Base-by-base conservation (phyloP, 2,888 invertebrate genomes). In the Caenorhabditis auriculariae region DNA sequence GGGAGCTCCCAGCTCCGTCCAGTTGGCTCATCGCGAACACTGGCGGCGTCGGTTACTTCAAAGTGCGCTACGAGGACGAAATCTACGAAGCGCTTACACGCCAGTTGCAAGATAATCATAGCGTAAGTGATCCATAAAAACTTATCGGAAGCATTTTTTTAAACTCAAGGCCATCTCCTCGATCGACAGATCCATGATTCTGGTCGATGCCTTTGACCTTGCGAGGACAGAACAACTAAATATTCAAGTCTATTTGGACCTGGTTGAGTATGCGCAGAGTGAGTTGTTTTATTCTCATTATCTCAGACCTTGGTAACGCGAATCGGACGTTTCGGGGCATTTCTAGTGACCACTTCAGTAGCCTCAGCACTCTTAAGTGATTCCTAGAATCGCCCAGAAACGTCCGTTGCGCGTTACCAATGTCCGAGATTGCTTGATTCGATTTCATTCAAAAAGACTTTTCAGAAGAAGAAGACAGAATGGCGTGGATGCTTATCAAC, bases 171-270 rank as follows among this genome's bases (percentile, higher is more conserved):
- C 21, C 15, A 61, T 77, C 4, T 54, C 68, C 1, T 52, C 71
- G 3, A 54, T 73, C 5, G 77, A 77, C 48, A 49, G 77, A 26
- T 65, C 70, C 0, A 67, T 70, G 61, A 42, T 77, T 17, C 48
- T 77, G 1, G 67, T 69, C 35, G 77, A 77, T 43, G 68, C 76
- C 6, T 77, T 67, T 54, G 73, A 70, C 41, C 64, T 74, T 45
- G 27, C 74, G 6, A 66, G 70, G 54, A 54, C 66, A 12, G 70
- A 72, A 4, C 58, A 60, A 29, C 53, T 77, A 23, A 42, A 54
- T 6, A 65, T 75, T 41, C 62, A 58, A n/a, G 53, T 54, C 7
- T 74, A 69, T 19, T 53, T 77, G 42, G 63, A 72, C 35, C 51
- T 77, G 35, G 41, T 77, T n/a, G 42, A 65, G 19, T 77, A 76